These are phyloP conservation scores for Mus spicilegus DNA, from an alignment of 2,113 vertebrate species.

Conservation along the genomic window DNA sequence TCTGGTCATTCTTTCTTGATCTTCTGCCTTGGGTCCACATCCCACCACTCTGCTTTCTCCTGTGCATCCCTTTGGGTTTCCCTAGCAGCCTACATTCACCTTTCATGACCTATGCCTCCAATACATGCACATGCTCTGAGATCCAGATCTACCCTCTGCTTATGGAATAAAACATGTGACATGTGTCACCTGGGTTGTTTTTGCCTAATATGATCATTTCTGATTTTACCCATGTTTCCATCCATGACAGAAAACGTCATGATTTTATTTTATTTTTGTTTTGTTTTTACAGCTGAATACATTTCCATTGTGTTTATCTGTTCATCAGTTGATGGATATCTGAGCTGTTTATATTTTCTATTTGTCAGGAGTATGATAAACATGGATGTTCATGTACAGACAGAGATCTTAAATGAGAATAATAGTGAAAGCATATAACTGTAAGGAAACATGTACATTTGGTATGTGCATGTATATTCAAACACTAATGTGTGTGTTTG, in stretches of 20 bases:
- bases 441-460: neutral
- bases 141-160: neutral
- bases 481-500: neutral
- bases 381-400: neutral
- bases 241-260: neutral
- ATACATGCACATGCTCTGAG: no score
- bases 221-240: neutral
- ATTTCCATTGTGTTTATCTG: neutral
- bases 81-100: neutral
- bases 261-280: neutral
- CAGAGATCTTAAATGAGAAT: neutral
- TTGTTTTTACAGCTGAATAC: neutral
- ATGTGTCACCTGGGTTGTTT: neutral
- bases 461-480: neutral
- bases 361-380: neutral
- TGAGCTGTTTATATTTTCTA: neutral
- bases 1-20: neutral
- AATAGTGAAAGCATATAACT: neutral
- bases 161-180: neutral
- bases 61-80: neutral
- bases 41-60: neutral
- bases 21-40: neutral
- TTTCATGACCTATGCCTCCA: neutral
- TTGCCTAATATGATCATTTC: neutral
- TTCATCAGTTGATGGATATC: neutral